Conservation (phyloP, 2,888 invertebrate species). For the Oeneis ivallda region DNA sequence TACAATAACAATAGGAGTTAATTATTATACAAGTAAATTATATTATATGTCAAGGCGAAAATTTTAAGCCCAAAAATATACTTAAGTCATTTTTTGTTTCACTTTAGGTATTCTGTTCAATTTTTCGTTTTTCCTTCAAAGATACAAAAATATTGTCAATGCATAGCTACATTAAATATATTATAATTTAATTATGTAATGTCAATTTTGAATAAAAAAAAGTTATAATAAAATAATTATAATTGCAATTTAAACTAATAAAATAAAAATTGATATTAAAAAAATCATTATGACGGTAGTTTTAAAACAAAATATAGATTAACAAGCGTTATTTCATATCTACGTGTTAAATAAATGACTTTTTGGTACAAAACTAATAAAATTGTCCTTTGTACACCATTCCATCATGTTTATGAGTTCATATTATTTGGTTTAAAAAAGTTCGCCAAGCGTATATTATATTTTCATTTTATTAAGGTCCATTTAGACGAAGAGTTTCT, state of each 20-base stretch:
- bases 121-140: slow-evolving; percentile 10
- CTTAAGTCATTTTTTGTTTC: not conserved
- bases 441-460: slow-evolving; percentile 16
- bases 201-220: no score
- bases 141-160: slow-evolving; percentile 11
- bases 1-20: not conserved
- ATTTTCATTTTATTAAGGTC: not conserved
- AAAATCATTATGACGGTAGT: not conserved
- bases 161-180: not conserved
- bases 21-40: not conserved
- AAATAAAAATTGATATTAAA: not conserved
- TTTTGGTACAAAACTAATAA: slow-evolving; percentile 11
- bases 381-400: not conserved
- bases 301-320: slow-evolving; percentile 13
- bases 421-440: slow-evolving; percentile 16
- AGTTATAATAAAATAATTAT: not conserved
- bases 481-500: not conserved
- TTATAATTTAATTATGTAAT: no score
- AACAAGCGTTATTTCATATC: slow-evolving; percentile 14
- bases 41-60: not conserved
- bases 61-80: not conserved
- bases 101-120: not conserved
- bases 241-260: not conserved
- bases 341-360: slow-evolving; percentile 13
- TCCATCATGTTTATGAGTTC: slow-evolving; percentile 1